These are phyloP conservation scores for Apteryx owenii DNA, from an alignment of 2,113 vertebrate species.

Conservation along the genomic window DNA sequence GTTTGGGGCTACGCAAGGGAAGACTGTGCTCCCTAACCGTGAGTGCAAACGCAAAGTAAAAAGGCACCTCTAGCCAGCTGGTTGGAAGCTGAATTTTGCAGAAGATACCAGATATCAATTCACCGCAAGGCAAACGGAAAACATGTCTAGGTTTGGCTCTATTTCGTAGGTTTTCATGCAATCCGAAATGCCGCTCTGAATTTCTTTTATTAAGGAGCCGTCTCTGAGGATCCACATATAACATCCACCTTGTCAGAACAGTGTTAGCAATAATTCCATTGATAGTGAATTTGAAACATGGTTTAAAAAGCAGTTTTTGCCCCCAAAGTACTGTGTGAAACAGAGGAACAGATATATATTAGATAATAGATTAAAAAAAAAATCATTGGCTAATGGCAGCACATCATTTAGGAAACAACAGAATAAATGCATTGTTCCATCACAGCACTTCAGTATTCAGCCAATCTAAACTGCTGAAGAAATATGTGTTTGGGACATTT, in stretches of 20 bases:
- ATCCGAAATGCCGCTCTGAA: not conserved
- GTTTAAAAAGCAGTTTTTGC: not conserved
- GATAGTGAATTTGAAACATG: not conserved
- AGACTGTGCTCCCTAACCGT: not conserved
- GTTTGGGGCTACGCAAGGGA: fast-evolving
- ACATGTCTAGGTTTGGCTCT: fast-evolving
- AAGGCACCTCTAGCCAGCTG: fast-evolving
- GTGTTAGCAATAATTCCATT: not conserved
- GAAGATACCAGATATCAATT: fast-evolving
- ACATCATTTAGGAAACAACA: constrained; percentile 65
- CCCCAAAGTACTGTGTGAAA: not conserved
- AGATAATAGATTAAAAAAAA: not conserved
- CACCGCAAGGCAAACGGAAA: not conserved
- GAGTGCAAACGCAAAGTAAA: fast-evolving
- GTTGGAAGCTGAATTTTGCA: fast-evolving
- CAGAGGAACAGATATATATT: not conserved
- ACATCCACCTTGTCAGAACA: not conserved
- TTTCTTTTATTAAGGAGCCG: not conserved
- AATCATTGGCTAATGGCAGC: constrained; percentile 32
- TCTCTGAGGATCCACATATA: not conserved
- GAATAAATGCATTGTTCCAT: constrained; percentile 60
- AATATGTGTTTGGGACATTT: constrained; percentile 74
- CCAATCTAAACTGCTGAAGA: constrained; percentile 70
- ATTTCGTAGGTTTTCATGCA: fast-evolving
- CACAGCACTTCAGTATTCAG: constrained; percentile 28